phyloP scores from a whole-genome alignment of 2,888 invertebrate genomes.

The Acanthacorydalis orientalis region DNA sequence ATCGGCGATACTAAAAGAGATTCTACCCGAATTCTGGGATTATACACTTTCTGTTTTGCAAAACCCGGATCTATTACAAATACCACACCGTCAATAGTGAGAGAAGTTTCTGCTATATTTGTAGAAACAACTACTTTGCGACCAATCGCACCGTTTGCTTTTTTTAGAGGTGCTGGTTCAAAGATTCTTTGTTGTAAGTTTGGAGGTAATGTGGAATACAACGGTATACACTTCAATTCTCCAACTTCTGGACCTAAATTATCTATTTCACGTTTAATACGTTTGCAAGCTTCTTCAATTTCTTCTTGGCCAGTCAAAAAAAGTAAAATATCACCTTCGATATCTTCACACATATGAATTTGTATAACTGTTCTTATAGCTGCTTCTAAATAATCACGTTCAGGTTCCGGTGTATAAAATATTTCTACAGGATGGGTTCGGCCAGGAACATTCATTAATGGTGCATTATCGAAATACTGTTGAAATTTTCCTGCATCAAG shows the following conservation, averaged over 20 bases:
- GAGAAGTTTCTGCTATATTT: conserved; percentile 96
- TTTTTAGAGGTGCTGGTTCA: conserved; percentile 79
- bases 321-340: conserved; percentile 78
- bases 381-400: conserved; percentile 94
- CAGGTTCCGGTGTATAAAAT: conserved; percentile 98
- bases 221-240: conserved; percentile 92
- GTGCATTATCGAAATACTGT: conserved; percentile 96
- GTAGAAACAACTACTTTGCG: conserved; percentile 90
- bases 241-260: conserved; percentile 94
- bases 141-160: conserved; percentile 52
- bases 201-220: conserved; percentile 96
- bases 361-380: conserved; percentile 90
- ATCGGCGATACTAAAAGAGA: conserved; percentile 96
- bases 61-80: conserved; percentile 99
- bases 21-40: conserved; percentile 68
- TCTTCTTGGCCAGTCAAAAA: conserved; percentile 86
- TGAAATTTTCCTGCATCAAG: conserved; percentile 99
- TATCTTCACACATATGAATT: conserved; percentile 92
- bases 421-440: conserved; percentile 93
- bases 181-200: conserved; percentile 95
- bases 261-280: conserved; percentile 90
- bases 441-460: conserved; percentile 96
- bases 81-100: conserved; percentile 98
- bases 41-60: conserved; percentile 89
- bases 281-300: conserved; percentile 97